Evolutionary conservation across 2,888 invertebrate species (phyloP), one percentile per base, ranked within the genome.

Genomic region (Drosophila mayaguana): DNA sequence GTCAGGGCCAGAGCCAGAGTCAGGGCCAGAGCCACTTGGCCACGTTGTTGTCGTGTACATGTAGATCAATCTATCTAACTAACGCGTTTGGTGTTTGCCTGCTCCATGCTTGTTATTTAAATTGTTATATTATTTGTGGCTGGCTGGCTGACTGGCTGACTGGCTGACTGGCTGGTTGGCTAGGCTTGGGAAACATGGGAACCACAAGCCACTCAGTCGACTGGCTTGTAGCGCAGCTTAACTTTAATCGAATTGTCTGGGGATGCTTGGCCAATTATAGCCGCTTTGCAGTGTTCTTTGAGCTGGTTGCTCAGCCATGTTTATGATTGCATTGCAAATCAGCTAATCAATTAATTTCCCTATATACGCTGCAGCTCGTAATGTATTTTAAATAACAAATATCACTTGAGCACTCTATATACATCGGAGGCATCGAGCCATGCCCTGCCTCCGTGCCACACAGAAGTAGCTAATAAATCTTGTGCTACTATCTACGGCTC

Each of bases 11-110:
- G 40, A 32, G 32, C 32, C 32, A 32, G 53, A 53, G 53, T 16
- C 38, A 25, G 36, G 14, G 53, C 32, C 42, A 20, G 40, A 75
- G 78, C 69, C 76, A 63, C 67, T 75, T 79, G 78, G 74, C 63
- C 64, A 66, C 66, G 73, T 74, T 75, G 81, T 88, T 79, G 78
- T 80, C 84, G 82, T 87, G 87, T 87, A 89, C 87, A 89, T 84
- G 87, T 77, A 89, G 89, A 86, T 86, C 89, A 86, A 86, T 89
- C 85, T 88, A 86, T 86, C 89, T 86, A 89, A 89, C 85, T 86
- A 86, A 86, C 85, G 86, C 88, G 88, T 82, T 87, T 86, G 89
- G 86, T 86, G 86, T 86, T 88, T 87, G 89, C 80, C 80, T 78
- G 82, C 61, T 72, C 70, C 74, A 77, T 82, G 88, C 83, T 88